A percentile compares a stretch with the other conserved stretches of the same genome.
phyloP scores from a whole-genome alignment of 1,140 invertebrate species.

The Meloidogyne floridensis region DNA sequence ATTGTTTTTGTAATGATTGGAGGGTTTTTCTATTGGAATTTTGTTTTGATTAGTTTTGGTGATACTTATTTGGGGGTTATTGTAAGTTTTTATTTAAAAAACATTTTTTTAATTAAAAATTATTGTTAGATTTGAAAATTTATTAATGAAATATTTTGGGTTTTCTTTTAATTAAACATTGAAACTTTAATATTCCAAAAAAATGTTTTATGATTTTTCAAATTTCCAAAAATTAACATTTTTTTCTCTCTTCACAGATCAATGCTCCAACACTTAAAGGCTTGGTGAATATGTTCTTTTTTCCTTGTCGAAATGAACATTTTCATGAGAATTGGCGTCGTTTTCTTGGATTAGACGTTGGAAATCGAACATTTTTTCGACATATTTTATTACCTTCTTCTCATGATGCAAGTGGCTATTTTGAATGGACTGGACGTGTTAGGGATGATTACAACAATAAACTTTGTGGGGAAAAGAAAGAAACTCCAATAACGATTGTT shows the following conservation, averaged over 20 bases:
- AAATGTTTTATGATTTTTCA: too few species aligned
- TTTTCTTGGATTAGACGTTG: slow-evolving; percentile 33
- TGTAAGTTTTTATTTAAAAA: slow-evolving; percentile 32
- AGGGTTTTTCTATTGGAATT: slow-evolving; percentile 48
- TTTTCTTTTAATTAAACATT: too few species aligned
- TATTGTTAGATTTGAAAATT: too few species aligned
- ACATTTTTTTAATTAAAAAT: too few species aligned
- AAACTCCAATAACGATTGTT: neutral
- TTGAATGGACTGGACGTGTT: neutral
- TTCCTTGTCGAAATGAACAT: slow-evolving; percentile 25
- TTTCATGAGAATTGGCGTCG: slow-evolving; percentile 34
- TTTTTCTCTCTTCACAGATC: slow-evolving; percentile 14
- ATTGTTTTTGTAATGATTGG: slow-evolving; percentile 52
- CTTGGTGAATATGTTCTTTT: slow-evolving; percentile 27
- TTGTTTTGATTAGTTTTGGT: slow-evolving; percentile 51
- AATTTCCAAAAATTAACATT: neutral
- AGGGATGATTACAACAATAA: neutral
- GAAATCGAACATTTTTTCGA: slow-evolving; percentile 25
- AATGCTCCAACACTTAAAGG: slow-evolving; percentile 2
- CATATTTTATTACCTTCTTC: slow-evolving; percentile 42
- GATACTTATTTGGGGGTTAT: slow-evolving; percentile 47
- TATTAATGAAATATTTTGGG: too few species aligned
- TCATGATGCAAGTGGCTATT: slow-evolving; percentile 17
- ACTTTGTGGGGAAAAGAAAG: neutral
- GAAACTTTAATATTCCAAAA: too few species aligned